Conservation (phyloP, 2,113 vertebrate species). For the Acrocephalus arundinaceus region DNA sequence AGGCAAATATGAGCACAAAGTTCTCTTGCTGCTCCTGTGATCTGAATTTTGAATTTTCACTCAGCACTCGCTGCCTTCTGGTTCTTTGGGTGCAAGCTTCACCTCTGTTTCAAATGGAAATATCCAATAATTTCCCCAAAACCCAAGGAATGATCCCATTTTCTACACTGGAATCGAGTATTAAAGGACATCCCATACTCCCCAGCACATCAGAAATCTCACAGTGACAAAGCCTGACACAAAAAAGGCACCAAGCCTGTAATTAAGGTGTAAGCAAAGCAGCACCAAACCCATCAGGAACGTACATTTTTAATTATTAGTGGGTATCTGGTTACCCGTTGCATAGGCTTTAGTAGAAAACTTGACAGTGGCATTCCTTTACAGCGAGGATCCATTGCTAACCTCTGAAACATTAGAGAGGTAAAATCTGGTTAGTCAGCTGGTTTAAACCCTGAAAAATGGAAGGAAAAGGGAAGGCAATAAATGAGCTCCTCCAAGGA, state of each 20-base stretch:
- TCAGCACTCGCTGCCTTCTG: neutral
- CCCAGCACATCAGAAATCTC: neutral
- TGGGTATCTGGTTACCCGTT: constrained; percentile 96
- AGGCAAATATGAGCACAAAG: neutral
- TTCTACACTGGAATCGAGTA: neutral
- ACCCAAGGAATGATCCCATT: neutral
- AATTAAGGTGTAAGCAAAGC: constrained; percentile 11
- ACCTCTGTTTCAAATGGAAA: neutral
- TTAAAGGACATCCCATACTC: neutral
- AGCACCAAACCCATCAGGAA: neutral
- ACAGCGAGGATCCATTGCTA: constrained; percentile 96
- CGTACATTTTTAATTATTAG: constrained; percentile 98
- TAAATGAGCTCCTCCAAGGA: neutral
- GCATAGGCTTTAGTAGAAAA: constrained; percentile 98
- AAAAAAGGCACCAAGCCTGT: neutral
- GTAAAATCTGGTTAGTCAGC: constrained; percentile 35
- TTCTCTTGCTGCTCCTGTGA: neutral
- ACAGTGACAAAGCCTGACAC: neutral
- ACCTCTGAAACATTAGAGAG: constrained; percentile 80
- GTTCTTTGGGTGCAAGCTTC: neutral
- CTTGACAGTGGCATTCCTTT: constrained; percentile 99
- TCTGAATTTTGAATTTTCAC: neutral
- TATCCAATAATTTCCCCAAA: accelerated
- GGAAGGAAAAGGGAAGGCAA: neutral
- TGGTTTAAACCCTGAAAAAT: neutral